phyloP scores from a whole-genome alignment of 2,113 vertebrate species.

The Sigmodon hispidus region DNA sequence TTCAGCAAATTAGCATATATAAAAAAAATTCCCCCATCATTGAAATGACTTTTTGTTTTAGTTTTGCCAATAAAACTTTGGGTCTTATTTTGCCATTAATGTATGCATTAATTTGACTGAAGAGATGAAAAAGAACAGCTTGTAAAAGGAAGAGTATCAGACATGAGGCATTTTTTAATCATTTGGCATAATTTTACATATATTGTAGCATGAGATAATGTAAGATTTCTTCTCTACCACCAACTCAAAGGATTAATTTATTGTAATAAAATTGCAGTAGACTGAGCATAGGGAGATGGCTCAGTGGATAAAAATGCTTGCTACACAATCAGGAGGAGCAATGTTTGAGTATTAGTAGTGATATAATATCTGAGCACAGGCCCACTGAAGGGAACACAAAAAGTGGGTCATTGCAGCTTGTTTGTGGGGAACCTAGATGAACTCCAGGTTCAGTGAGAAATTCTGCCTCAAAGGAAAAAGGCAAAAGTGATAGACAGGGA shows the following conservation, averaged over 20 bases:
- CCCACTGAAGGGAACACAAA: neutral
- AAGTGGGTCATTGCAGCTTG: neutral
- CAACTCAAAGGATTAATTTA: neutral
- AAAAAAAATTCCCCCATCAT: no score
- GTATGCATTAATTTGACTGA: neutral
- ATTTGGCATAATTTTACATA: neutral
- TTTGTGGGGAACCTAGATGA: neutral
- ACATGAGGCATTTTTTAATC: neutral
- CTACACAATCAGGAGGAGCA: neutral
- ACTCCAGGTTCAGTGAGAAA: neutral
- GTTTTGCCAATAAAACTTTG: no score
- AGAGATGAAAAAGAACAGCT: neutral
- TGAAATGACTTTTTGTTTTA: neutral
- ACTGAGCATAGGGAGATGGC: no score
- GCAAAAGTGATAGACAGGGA: neutral
- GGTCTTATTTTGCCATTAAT: no score
- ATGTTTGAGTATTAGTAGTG: neutral
- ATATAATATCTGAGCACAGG: neutral
- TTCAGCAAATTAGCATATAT: neutral
- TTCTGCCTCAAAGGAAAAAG: neutral
- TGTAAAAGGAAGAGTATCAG: neutral
- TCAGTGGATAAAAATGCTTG: neutral
- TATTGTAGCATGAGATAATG: neutral
- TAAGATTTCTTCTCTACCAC: neutral
- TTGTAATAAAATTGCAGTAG: neutral